Conservation (phyloP, 2,888 invertebrate genomes). For the Theodoxus fluviatilis region DNA sequence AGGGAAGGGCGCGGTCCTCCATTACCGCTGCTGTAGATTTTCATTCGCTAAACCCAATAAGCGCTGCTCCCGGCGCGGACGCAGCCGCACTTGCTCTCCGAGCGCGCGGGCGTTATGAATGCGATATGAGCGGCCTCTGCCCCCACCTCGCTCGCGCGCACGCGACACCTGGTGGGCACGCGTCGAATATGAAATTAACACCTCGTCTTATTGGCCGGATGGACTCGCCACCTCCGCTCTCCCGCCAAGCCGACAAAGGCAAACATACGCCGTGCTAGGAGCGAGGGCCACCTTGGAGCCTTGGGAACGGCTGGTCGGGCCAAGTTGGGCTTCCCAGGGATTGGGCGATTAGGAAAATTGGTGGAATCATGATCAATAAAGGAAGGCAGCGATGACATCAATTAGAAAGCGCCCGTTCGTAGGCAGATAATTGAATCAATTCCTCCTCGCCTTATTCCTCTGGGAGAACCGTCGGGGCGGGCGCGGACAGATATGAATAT, state of each 20-base stretch:
- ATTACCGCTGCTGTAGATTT: conserved; percentile 21
- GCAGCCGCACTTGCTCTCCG: too few relatives aligned
- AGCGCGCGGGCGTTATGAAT: conserved; percentile 11
- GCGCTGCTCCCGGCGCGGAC: too few relatives aligned
- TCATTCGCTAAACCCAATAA: conserved; percentile 25
- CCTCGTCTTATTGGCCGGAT: conserved; percentile 18
- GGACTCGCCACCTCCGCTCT: conserved; percentile 15
- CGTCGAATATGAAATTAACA: conserved; percentile 25
- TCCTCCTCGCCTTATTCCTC: too few relatives aligned
- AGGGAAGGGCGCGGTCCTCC: too few relatives aligned
- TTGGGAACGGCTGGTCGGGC: too few relatives aligned
- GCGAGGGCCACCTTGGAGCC: too few relatives aligned
- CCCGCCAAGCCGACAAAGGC: conserved; percentile 17
- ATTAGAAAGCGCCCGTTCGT: conserved; percentile 27
- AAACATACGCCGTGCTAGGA: conserved; percentile 26
- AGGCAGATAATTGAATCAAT: conserved; percentile 31
- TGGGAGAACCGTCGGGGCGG: too few relatives aligned
- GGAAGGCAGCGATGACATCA: conserved; percentile 27
- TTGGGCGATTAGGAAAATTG: conserved; percentile 30
- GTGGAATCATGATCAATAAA: conserved; percentile 32
- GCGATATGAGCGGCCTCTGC: conserved; percentile 5
- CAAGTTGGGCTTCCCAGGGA: conserved; percentile 32
- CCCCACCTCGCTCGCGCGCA: conserved; percentile 12
- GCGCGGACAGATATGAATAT: too few relatives aligned
- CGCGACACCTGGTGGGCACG: conserved; percentile 21